Evolutionary conservation across 2,888 invertebrate species (phyloP).

Genomic region (Eristalis intricaria): DNA sequence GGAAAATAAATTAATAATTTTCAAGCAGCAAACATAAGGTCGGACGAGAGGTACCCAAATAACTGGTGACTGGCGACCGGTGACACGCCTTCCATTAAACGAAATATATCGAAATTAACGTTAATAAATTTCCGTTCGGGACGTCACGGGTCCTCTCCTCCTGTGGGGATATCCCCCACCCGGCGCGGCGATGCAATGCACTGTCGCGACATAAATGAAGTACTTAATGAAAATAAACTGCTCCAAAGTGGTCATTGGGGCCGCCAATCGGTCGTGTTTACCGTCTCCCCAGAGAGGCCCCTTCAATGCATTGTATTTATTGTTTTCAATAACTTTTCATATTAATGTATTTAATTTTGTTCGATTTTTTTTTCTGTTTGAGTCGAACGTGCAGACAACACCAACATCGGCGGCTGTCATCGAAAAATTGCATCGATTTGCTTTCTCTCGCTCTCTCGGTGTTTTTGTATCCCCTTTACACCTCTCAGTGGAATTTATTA

Average conservation of each 20-base stretch:
- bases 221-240: conserved; percentile 63
- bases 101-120: conserved; percentile 36
- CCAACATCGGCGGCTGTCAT: conserved; percentile 25
- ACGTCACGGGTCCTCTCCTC: neutral
- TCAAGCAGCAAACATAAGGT: conserved; percentile 18
- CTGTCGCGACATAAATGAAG: conserved; percentile 34
- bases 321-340: conserved; percentile 52
- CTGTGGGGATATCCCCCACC: neutral
- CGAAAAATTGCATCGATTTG: conserved; percentile 22
- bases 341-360: neutral
- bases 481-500: conserved; percentile 28
- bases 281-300: neutral
- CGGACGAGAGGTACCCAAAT: neutral
- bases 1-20: conserved; percentile 54
- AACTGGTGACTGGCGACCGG: too few relatives aligned
- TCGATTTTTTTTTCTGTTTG: neutral
- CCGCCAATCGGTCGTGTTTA: neutral
- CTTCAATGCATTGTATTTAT: conserved; percentile 22
- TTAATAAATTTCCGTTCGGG: conserved; percentile 30
- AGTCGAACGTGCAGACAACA: conserved; percentile 13
- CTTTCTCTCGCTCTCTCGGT: neutral
- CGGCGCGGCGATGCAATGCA: neutral
- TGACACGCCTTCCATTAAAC: neutral
- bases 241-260: conserved; percentile 35
- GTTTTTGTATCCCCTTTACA: neutral